Evolutionary conservation across 2,113 vertebrate species (phyloP), one percentile per base, ranked within the genome.

Genomic region (Mohoua ochrocephala): DNA sequence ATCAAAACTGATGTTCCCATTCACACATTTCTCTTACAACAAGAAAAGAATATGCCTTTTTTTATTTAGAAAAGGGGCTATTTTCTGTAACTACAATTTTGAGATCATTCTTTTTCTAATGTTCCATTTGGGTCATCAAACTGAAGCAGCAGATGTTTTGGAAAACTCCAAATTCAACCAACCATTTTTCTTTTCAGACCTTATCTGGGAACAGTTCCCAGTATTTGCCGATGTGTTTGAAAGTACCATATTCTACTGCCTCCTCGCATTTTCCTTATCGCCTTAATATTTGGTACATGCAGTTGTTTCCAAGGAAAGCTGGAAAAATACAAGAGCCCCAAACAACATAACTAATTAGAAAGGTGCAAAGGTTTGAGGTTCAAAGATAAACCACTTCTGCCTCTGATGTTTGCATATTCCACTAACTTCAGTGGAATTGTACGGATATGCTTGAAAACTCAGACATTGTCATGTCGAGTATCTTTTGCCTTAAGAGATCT

Each of bases 401-500:
- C 52, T 37, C 57, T 54, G 18, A 17, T 50, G 52, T n/a, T 42
- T 57, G 19, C 35, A 37, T 49, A 47, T 19, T 61, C 39, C 52
- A 44, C n/a, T 50, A 61, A 45, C 17, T 45, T 71, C 67, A 71
- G 35, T 0, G 5, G 33, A 67, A 75, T n/a, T 45, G 21, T 45
- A 61, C 0, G 4, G 37, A 47, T 44, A 15, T 23, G 28, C 65
- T 92, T 41, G 61, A 81, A 87, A 91, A 89, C 39, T 41, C 28
- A 41, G 28, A 56, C 2, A 4, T 1, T 11, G 3, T 53, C 2
- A 1, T 22, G n/a, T 41, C 2, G 2, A 73, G 39, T 28, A 8
- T 61, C 53, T 53, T 84, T 84, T 77, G 37, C 64, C 59, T 74
- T 84, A 44, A 84, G 57, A 61, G 19, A 41, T 30, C 20, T 71